Conservation (phyloP, 2,113 vertebrate species). For the Gobiocypris rarus region DNA sequence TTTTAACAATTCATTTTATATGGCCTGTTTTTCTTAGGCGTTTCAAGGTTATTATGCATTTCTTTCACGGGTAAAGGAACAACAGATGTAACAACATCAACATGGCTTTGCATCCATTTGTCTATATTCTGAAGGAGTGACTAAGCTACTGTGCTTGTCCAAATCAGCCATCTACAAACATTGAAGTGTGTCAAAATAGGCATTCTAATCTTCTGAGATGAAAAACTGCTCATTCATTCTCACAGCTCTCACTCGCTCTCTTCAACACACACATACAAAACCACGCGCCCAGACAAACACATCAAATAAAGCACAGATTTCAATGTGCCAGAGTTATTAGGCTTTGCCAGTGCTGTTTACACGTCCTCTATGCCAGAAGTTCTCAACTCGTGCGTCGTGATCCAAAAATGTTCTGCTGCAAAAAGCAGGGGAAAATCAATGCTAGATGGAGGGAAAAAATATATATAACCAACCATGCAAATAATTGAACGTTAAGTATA, state of each 20-base stretch:
- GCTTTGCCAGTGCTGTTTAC: slow-evolving; percentile 15
- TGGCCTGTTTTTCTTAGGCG: background rate
- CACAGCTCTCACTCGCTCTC: background rate
- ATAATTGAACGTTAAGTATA: background rate
- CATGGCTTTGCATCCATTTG: slow-evolving; percentile 23
- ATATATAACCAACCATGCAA: background rate
- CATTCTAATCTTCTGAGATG: slow-evolving; percentile 25
- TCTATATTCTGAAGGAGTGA: background rate
- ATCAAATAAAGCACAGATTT: slow-evolving; percentile 31
- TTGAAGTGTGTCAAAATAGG: slow-evolving; percentile 27
- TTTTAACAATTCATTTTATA: slow-evolving; percentile 14
- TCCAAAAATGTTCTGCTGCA: slow-evolving; percentile 1
- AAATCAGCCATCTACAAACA: slow-evolving; percentile 37
- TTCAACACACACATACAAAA: background rate
- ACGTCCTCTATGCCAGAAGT: slow-evolving; percentile 3
- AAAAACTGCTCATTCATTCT: slow-evolving; percentile 26
- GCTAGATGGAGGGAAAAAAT: background rate
- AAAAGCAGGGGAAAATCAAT: background rate
- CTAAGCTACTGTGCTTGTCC: slow-evolving; percentile 29
- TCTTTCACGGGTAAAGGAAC: background rate
- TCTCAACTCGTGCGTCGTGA: background rate
- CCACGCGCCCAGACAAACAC: slow-evolving; percentile 37
- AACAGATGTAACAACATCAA: slow-evolving; percentile 13
- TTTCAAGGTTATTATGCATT: background rate
- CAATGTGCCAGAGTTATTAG: slow-evolving; percentile 35